These are phyloP conservation scores for Onychomys torridus DNA, from an alignment of 2,797 vertebrate species.

Conservation along the genomic window DNA sequence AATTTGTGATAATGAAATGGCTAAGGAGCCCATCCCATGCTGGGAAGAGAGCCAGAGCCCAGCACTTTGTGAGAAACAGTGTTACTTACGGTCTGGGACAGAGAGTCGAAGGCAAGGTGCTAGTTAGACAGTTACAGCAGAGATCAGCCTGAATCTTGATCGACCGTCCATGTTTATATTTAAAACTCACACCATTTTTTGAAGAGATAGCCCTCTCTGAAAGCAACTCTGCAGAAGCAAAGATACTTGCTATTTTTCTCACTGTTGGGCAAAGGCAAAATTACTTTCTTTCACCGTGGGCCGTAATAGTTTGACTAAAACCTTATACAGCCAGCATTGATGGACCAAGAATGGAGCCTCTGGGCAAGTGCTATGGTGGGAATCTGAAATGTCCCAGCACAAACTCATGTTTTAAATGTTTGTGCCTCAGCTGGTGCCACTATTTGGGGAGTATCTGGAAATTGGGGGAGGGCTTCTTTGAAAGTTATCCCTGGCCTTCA, in stretches of 20 bases:
- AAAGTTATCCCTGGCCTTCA: neutral
- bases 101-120: neutral
- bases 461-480: neutral
- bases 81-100: constrained; percentile 57
- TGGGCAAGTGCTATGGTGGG: neutral
- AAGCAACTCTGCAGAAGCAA: constrained; percentile 45
- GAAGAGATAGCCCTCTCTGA: constrained; percentile 12
- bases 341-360: neutral
- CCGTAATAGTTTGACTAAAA: constrained; percentile 34
- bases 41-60: constrained; percentile 79
- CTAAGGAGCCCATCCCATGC: constrained; percentile 50
- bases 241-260: constrained; percentile 21
- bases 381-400: neutral
- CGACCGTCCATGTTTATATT: constrained; percentile 15
- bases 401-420: neutral
- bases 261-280: neutral
- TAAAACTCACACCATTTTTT: constrained; percentile 55
- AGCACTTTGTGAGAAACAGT: constrained; percentile 77
- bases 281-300: constrained; percentile 47
- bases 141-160: constrained; percentile 61
- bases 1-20: constrained; percentile 83
- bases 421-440: neutral
- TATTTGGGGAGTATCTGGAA: neutral
- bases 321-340: neutral
- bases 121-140: neutral